A percentile compares a stretch with the other conserved stretches of the same genome.
These are phyloP conservation scores for Porites australiensis DNA, from an alignment of 64 coral and sea anemone genomes.

Conservation along the genomic window DNA sequence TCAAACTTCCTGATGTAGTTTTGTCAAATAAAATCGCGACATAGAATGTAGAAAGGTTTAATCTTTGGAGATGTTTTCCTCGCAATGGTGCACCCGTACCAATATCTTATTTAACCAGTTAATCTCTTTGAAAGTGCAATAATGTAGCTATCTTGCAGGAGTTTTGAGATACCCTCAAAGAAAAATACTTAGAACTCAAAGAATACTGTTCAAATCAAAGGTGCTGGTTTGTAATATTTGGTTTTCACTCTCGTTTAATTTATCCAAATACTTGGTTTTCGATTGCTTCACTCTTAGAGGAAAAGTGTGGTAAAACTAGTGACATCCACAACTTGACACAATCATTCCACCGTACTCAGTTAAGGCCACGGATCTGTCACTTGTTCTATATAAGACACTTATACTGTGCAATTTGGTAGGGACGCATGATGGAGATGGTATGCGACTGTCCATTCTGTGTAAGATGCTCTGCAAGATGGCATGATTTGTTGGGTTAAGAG, in stretches of 20 bases:
- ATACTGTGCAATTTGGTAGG: slow-evolving; percentile 55
- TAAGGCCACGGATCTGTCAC: slow-evolving; percentile 7
- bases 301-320: neutral
- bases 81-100: neutral
- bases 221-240: neutral
- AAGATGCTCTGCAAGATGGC: slow-evolving; percentile 63
- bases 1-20: neutral
- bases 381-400: slow-evolving; percentile 46
- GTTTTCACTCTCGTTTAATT: neutral
- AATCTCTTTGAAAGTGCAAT: neutral
- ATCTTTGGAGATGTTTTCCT: too few species aligned
- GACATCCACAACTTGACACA: slow-evolving; percentile 46
- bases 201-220: neutral
- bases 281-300: too few species aligned
- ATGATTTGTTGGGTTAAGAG: slow-evolving; percentile 47
- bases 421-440: slow-evolving; percentile 33
- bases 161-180: neutral
- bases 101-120: neutral
- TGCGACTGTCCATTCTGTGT: slow-evolving; percentile 18
- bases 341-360: slow-evolving; percentile 54
- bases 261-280: neutral
- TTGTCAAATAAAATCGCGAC: too few species aligned
- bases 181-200: neutral
- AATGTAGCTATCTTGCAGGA: neutral
- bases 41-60: too few species aligned